Evolutionary conservation across 2,797 vertebrate genomes (phyloP).

Genomic region (Anguilla megastoma): DNA sequence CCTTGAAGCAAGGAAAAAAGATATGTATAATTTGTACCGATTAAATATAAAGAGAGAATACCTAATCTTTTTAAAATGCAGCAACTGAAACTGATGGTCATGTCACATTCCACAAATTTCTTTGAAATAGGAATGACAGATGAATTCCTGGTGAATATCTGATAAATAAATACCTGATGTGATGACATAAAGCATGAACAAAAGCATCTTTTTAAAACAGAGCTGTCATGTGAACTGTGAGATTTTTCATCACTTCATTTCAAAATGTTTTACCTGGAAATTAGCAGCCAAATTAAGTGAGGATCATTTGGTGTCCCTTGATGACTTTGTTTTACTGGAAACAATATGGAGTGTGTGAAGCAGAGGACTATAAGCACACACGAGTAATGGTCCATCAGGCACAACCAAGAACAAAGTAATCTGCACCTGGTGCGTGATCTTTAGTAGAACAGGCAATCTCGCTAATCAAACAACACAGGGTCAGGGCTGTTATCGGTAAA

Average conservation of each 20-base stretch:
- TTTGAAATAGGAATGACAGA: no score
- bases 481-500: neutral
- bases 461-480: neutral
- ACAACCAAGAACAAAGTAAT: neutral
- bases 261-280: neutral
- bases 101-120: no score
- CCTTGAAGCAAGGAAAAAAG: no score
- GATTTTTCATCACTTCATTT: neutral
- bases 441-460: neutral
- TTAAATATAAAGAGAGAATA: no score
- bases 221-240: neutral
- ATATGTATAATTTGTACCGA: no score
- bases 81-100: no score
- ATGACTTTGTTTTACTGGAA: neutral
- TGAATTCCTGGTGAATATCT: no score
- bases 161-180: neutral
- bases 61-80: no score
- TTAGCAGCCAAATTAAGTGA: neutral
- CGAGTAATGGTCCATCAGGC: neutral
- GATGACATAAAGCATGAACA: constrained; percentile 1
- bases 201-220: neutral
- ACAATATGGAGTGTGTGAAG: neutral
- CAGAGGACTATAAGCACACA: neutral
- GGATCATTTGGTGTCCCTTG: neutral
- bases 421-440: no score